Base-by-base conservation (phyloP, 2,113 vertebrate species). In the Hippolais icterina region DNA sequence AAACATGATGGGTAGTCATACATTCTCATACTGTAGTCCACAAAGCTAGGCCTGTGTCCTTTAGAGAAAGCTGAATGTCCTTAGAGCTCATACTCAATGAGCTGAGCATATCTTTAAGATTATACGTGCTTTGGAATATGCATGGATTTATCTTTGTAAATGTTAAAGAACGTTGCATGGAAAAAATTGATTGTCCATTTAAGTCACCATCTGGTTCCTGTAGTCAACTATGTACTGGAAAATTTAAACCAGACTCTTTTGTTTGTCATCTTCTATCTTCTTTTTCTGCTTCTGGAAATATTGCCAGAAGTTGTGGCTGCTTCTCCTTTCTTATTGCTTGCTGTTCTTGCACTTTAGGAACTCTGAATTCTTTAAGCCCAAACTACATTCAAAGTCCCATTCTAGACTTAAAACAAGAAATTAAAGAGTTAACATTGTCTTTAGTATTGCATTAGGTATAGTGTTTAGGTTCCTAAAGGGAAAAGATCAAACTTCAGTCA, bases 211-310 rank as follows among this genome's bases (percentile, higher is more conserved):
- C 81, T 89, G 68, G 27, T 90, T 83, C 47, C 72, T 81, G 33
- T 75, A 89, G 60, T 83, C 59, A 86, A 5, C 69, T 83, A 46
- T 8, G 27, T 80, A 86, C 41, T 46, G 14, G 52, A 44, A 83
- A 88, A 92, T 77, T 83, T 93, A 85, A 93, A 76, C 53, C 25
- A 70, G n/a, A 15, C 14, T 84, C 68, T 95, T 79, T 72, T 76
- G 31, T 87, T 86, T 85, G 37, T 82, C 42, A 15, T 89, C 44
- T 46, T 85, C 53, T 69, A 2, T 75, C 78, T 70, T 91, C 39
- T 83, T 85, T 53, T 92, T 65, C 41, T 93, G 19, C 64, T 87
- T 90, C 71, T 81, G 82, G 44, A 84, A 85, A 61, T 78, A 68
- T 2, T 84, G 72, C 25, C 46, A 87, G 66, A 89, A 87, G 27